Base-by-base conservation (phyloP, 2,888 invertebrate genomes). In the Heteropelma amictum region DNA sequence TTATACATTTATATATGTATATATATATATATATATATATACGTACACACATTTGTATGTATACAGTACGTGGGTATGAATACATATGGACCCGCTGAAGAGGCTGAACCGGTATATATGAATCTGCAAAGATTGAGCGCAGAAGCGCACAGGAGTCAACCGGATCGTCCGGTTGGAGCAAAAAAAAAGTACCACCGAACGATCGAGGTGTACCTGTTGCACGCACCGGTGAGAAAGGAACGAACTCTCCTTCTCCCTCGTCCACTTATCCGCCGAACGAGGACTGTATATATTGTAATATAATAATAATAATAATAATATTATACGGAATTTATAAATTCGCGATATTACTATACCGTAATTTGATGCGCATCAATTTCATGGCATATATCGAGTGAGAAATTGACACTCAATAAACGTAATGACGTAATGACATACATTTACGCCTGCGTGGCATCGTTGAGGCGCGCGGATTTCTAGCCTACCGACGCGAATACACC, bases 401-500 rank as follows among this genome's bases (percentile, higher is more conserved):
- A 47, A 72, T 72, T 54, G 72, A 21, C 67, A 61, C 72, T 65
- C 67, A 61, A 72, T 72, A 47, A 72, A 67, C 61, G 53, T 45
- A 60, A 64, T 51, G 33, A 58, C 70, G 49, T 63, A 71, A 71
- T 49, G 35, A 64, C 23, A 21, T 38, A 17, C 51, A 63, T 63
- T 61, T 47, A 61, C 26, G 23, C 40, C 45, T 40, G n/a, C 33
- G 30, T 26, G 17, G 30, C 14, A 54, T 6, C 8, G 51, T 23
- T 14, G 54, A 14, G 45, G 26, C 8, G n/a, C n/a, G n/a, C n/a
- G n/a, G n/a, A n/a, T n/a, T n/a, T n/a, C n/a, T n/a, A n/a, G n/a
- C n/a, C n/a, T n/a, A n/a, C n/a, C n/a, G n/a, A n/a, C n/a, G n/a
- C n/a, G n/a, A n/a, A n/a, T n/a, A n/a, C n/a, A n/a, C n/a, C n/a